Evolutionary conservation across 2,797 vertebrate genomes (phyloP), one percentile per base, ranked within the genome.

Genomic region (Arrhamphus sclerolepis): DNA sequence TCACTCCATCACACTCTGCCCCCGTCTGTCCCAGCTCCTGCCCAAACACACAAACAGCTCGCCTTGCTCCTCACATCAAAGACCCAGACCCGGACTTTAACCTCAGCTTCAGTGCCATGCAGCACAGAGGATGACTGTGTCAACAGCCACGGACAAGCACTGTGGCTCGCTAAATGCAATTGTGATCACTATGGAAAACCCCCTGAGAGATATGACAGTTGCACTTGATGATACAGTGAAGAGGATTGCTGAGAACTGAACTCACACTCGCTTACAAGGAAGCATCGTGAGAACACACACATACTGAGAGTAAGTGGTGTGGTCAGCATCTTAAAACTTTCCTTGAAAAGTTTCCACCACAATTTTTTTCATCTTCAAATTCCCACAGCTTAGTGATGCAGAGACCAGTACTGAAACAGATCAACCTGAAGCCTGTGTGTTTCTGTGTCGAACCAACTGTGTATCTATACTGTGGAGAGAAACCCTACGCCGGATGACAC

Each of bases 1-100:
- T 93, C 91, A 85, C 89, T 93, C 90, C 91, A 92, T 92, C 90
- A 92, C 86, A 80, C 78, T 82, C 86, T 87, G 83, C 85, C 89
- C 84, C 85, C 78, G 84, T 87, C 88, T 86, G 85, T 89, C 87
- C 82, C 79, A 70, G 82, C 84, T 85, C 83, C 84, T 83, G 82
- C 87, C 85, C 81, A 82, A 88, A 88, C 87, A 90, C 87, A 87
- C 89, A 83, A 91, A 92, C 91, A 90, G 76, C 84, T 86, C 47
- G 81, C 83, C 75, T 64, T 44, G 47, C 71, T 73, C 61, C 60
- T 53, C 7, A 90, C 89, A 88, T 92, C 87, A 88, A 93, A 92
- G 92, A 83, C 78, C 82, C 58, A 80, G 65, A 77, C 72, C 69
- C 72, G 62, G 84, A 82, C 85, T 52, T 62, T 83, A 72, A 88